Percentiles rank a stretch among this genome's conserved stretches.
These are phyloP conservation scores for Macrosoma leucophasiata DNA, from an alignment of 2,888 invertebrate species.

Conservation along the genomic window DNA sequence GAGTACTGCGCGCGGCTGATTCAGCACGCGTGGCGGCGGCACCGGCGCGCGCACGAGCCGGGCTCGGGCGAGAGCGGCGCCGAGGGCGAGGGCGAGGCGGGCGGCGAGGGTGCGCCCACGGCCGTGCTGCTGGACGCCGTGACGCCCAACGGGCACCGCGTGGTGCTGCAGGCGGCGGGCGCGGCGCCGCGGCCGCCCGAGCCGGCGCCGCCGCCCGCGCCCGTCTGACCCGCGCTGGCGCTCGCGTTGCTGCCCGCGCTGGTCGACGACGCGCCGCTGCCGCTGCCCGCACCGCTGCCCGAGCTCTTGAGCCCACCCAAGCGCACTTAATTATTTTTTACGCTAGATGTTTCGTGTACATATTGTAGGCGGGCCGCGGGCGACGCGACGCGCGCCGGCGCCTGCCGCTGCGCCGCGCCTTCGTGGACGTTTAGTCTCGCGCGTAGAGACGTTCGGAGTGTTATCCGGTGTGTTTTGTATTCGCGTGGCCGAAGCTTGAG, in stretches of 20 bases:
- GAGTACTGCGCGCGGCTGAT: constrained; percentile 97
- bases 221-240: constrained; percentile 74
- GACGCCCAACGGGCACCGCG: constrained; percentile 90
- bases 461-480: constrained; percentile 64
- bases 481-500: constrained; percentile 68
- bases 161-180: constrained; percentile 92
- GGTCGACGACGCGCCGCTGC: constrained; percentile 68
- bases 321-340: constrained; percentile 65
- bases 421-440: constrained; percentile 52
- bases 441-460: constrained; percentile 57
- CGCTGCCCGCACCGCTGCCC: constrained; percentile 71
- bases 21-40: constrained; percentile 96
- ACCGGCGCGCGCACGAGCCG: constrained; percentile 77
- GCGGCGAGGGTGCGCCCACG: constrained; percentile 82
- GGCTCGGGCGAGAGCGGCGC: constrained; percentile 69
- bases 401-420: constrained; percentile 43
- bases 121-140: constrained; percentile 88
- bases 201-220: constrained; percentile 84
- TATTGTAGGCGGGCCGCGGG: constrained; percentile 49
- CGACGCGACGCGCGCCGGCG: constrained; percentile 36
- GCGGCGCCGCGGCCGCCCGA: constrained; percentile 93
- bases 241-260: constrained; percentile 72
- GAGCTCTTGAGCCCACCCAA: constrained; percentile 70
- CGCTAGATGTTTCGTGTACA: constrained; percentile 56
- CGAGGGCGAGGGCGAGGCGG: constrained; percentile 80